These are phyloP conservation scores for Lithophane ornitopus DNA, from an alignment of 2,888 invertebrate genomes.

Conservation along the genomic window DNA sequence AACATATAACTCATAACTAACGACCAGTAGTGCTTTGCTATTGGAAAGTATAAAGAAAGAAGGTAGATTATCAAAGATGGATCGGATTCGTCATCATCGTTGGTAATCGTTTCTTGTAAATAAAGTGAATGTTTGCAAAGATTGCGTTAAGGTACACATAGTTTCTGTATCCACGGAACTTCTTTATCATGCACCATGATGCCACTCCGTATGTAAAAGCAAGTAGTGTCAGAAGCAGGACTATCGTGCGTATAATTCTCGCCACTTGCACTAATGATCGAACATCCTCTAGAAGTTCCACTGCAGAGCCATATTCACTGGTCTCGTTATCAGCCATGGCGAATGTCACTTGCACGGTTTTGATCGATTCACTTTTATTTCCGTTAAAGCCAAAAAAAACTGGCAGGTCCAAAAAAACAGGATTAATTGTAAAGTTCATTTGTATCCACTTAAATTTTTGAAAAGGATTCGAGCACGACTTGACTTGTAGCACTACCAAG, in stretches of 20 bases:
- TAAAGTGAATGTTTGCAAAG: background rate
- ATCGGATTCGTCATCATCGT: background rate
- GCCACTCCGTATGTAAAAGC: background rate
- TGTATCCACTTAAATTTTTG: no score
- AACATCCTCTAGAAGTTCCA: no score
- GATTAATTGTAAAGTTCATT: no score
- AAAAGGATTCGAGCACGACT: no score
- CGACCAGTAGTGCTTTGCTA: background rate
- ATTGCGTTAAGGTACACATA: conserved; percentile 5
- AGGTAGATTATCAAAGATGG: background rate
- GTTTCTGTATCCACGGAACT: background rate
- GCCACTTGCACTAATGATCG: background rate
- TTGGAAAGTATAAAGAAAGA: background rate
- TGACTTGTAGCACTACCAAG: no score
- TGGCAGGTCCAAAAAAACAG: no score
- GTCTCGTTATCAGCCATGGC: background rate
- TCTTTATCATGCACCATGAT: conserved; percentile 1
- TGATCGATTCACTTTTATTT: background rate
- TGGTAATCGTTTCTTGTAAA: background rate
- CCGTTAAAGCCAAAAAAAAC: no score
- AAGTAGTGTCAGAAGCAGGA: background rate
- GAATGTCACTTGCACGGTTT: background rate
- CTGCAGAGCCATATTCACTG: background rate
- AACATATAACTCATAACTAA: conserved; percentile 2
- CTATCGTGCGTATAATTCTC: background rate